These are phyloP conservation scores for Pipa parva DNA, from an alignment of 2,113 vertebrate species.

Conservation along the genomic window DNA sequence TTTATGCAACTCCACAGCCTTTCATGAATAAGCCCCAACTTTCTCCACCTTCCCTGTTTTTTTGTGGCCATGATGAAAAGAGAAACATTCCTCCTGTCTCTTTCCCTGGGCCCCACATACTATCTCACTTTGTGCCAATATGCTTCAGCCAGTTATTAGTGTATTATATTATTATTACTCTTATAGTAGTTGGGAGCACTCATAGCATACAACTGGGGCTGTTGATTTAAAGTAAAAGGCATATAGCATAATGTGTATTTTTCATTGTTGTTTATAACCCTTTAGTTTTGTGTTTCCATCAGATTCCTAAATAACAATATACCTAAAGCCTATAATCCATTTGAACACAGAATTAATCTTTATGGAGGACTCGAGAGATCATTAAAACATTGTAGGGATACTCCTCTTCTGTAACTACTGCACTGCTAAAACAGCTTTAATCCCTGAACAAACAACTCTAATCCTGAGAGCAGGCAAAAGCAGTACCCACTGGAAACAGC, in stretches of 20 bases:
- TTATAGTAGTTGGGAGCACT: no score
- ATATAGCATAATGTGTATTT: not conserved
- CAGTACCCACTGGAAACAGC: slow-evolving; percentile 19
- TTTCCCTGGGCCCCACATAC: no score
- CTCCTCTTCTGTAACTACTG: slow-evolving; percentile 30
- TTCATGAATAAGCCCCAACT: no score
- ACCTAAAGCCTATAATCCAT: slow-evolving; percentile 54
- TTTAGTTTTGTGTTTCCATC: slow-evolving; percentile 33
- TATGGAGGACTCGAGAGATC: slow-evolving; percentile 41
- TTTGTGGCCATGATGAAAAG: no score
- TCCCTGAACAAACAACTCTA: slow-evolving; percentile 53
- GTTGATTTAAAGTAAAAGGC: not conserved
- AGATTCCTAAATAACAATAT: slow-evolving; percentile 34
- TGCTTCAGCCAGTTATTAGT: no score
- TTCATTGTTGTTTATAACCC: slow-evolving; percentile 1
- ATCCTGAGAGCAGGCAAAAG: slow-evolving; percentile 40
- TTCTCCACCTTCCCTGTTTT: no score
- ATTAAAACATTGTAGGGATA: slow-evolving; percentile 44
- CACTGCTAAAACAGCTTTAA: slow-evolving; percentile 51
- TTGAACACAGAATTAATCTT: slow-evolving; percentile 56
- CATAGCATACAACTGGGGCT: not conserved
- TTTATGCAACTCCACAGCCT: no score
- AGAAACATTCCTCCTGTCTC: no score
- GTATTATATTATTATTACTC: no score
- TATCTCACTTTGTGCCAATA: no score